Conservation (phyloP, 2,888 invertebrate species). For the Perizoma affinitatum region DNA sequence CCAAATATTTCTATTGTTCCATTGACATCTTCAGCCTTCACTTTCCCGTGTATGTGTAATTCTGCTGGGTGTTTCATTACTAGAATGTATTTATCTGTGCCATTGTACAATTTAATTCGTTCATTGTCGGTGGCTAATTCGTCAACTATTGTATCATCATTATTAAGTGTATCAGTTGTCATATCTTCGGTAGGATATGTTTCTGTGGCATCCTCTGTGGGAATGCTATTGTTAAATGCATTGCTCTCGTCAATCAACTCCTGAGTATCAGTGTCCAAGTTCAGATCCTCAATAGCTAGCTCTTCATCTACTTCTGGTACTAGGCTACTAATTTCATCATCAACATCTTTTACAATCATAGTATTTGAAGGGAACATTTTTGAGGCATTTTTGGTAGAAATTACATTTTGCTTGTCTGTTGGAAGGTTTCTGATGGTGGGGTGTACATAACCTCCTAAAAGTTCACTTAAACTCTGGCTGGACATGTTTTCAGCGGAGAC, state of each 20-base stretch:
- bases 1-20: constrained; percentile 87
- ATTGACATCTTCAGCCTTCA: constrained; percentile 81
- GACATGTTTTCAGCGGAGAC: constrained; percentile 57
- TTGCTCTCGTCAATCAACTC: constrained; percentile 39
- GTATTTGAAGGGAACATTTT: constrained; percentile 45
- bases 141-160: constrained; percentile 8
- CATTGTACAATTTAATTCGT: constrained; percentile 52
- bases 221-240: constrained; percentile 44
- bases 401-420: constrained; percentile 49
- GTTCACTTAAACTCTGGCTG: constrained; percentile 56
- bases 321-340: constrained; percentile 54
- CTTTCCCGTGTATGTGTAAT: constrained; percentile 85
- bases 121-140: background rate
- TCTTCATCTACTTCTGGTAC: constrained; percentile 54
- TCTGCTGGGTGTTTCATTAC: constrained; percentile 80
- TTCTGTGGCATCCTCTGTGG: constrained; percentile 30
- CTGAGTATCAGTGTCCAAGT: constrained; percentile 35
- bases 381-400: constrained; percentile 34
- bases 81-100: constrained; percentile 60
- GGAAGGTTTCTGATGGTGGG: constrained; percentile 62
- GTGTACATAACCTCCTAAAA: constrained; percentile 65
- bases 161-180: constrained; percentile 4
- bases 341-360: constrained; percentile 43
- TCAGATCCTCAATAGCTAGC: constrained; percentile 45
- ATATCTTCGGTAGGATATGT: constrained; percentile 1